Evolutionary conservation across 2,888 invertebrate species (phyloP), one percentile per base, ranked within the genome.

Genomic region (Pantelozetes paolii): DNA sequence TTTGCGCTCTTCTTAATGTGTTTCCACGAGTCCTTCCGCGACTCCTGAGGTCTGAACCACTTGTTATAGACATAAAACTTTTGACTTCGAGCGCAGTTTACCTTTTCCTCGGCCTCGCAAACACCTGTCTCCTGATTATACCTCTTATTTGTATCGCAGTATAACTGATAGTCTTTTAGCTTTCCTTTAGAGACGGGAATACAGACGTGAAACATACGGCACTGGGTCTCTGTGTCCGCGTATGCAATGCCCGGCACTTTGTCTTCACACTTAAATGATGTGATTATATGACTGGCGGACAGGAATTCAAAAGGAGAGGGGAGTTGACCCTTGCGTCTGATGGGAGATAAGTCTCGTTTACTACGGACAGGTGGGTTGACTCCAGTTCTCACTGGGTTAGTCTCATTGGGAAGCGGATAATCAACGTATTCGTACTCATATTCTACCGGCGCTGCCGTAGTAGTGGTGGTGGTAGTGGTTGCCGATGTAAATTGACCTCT

Each of bases 181-280:
- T 77, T 78, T 59, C 75, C 73, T 54, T 78, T 77, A 30, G 76
- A 69, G n/a, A 77, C 6, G 0, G 77, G 76, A 15, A 78, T 69
- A 50, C 78, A 78, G 9, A 78, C 73, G 59, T 77, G 77, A 74
- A 78, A 78, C 75, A 75, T 77, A 74, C 72, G 71, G 28, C 78
- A 78, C 32, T 77, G 57, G 23, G 72, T 76, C 32, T 75, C 76
- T 13, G 76, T 54, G 73, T 78, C 78, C 9, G 77, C 77, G 64
- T 78, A 78, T 18, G 75, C 76, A 1, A 75, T 74, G 69, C 78
- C 78, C 23, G 77, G 72, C 5, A 78, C 74, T 73, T 78, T 78
- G 50, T 76, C 78, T n/a, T 75, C 72, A 32, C 78, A 78, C 2
- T 71, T 74, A 69, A 78, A 78, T 42, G 74, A 59, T 3, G 73